phyloP scores from a whole-genome alignment of 2,113 vertebrate genomes.

The Gadus chalcogrammus region DNA sequence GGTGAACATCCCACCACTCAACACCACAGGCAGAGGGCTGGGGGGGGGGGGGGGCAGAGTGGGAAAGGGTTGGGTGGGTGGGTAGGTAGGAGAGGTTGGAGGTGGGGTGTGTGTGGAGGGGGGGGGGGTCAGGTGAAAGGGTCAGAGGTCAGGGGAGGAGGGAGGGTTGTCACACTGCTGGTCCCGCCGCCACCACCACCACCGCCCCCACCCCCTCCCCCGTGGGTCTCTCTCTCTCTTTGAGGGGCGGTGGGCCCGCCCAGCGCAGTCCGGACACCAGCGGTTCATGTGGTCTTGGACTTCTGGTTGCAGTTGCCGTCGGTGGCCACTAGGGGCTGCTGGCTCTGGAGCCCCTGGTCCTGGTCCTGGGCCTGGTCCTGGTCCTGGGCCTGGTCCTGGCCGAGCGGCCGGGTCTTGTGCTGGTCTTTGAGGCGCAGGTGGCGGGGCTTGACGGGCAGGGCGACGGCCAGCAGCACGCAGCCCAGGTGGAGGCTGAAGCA shows the following conservation, averaged over 20 bases:
- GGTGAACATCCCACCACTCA: neutral
- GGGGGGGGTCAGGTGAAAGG: neutral
- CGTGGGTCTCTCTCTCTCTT: constrained; percentile 18
- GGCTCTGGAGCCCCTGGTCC: constrained; percentile 49
- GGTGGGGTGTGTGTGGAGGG: neutral
- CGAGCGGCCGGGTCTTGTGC: neutral
- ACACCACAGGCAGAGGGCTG: neutral
- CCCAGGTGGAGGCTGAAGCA: constrained; percentile 82
- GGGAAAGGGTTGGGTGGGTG: no score
- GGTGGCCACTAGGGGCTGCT: constrained; percentile 65
- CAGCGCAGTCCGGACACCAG: constrained; percentile 6
- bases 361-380: constrained; percentile 39
- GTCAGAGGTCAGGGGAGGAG: no score
- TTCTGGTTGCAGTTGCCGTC: constrained; percentile 76
- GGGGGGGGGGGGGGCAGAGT: no score
- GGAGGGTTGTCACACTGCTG: no score
- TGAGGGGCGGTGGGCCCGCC: constrained; percentile 7
- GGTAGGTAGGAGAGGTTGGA: neutral
- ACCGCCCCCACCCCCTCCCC: neutral
- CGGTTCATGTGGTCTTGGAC: constrained; percentile 68
- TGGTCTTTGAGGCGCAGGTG: constrained; percentile 64
- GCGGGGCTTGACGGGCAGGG: constrained; percentile 80
- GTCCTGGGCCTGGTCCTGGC: neutral
- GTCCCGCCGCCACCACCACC: no score
- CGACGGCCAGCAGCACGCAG: constrained; percentile 78